These are phyloP conservation scores for Aphaenogaster ashmeadi DNA, from an alignment of 1,140 invertebrate species.

Conservation along the genomic window DNA sequence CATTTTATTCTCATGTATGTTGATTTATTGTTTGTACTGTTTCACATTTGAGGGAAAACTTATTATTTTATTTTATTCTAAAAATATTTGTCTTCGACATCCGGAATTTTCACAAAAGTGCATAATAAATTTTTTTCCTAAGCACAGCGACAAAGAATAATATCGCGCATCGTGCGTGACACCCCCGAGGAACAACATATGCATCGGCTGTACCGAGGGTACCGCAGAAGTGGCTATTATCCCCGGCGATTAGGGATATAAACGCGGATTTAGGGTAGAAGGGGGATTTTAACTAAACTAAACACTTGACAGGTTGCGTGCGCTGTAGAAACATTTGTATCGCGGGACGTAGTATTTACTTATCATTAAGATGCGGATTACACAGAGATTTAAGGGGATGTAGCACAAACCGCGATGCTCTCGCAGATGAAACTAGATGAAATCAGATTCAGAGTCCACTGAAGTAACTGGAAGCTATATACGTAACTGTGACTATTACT, in stretches of 20 bases:
- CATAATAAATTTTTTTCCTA: background rate
- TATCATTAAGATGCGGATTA: constrained; percentile 37
- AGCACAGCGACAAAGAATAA: constrained; percentile 44
- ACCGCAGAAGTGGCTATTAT: constrained; percentile 69
- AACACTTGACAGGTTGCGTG: constrained; percentile 82
- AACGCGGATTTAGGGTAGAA: constrained; percentile 59
- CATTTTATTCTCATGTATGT: background rate
- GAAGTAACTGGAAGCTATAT: background rate
- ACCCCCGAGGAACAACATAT: constrained; percentile 73
- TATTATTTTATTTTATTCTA: background rate
- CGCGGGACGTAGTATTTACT: constrained; percentile 44
- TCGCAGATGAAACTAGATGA: background rate
- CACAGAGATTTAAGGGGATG: constrained; percentile 18
- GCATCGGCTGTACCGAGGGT: constrained; percentile 60
- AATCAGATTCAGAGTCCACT: background rate
- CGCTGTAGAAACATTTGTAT: constrained; percentile 74
- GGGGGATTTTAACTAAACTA: constrained; percentile 71
- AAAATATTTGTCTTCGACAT: background rate
- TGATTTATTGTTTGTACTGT: background rate
- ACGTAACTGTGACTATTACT: background rate
- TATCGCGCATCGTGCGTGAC: background rate
- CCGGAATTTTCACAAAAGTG: background rate
- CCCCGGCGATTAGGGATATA: constrained; percentile 75
- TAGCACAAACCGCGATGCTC: background rate
- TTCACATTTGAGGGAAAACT: background rate